Evolutionary conservation across 2,888 invertebrate species (phyloP).

Genomic region (Geophilus truncorum): DNA sequence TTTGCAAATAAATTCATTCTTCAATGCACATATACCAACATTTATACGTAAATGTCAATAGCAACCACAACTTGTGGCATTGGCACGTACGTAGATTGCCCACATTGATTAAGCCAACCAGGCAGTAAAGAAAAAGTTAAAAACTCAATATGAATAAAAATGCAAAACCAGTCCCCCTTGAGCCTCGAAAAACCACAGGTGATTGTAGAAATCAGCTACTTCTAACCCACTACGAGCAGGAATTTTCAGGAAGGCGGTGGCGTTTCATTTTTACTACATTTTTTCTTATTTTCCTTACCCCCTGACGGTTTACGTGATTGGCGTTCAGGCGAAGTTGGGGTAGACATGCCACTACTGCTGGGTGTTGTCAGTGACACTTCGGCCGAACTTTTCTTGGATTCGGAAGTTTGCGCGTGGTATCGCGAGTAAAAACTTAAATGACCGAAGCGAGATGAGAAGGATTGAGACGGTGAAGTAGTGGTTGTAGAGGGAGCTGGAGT

Average conservation of each 20-base stretch:
- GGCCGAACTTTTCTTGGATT: not conserved
- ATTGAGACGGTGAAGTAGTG: not conserved
- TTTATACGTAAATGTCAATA: no score
- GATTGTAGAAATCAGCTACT: not conserved
- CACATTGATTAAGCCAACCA: not conserved
- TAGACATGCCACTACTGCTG: not conserved
- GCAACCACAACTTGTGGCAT: not conserved
- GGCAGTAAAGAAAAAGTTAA: not conserved
- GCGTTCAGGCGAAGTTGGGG: not conserved
- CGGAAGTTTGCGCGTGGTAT: slow-evolving; percentile 4
- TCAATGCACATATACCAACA: not conserved
- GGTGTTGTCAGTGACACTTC: not conserved
- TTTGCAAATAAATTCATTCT: not conserved
- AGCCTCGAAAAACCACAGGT: not conserved
- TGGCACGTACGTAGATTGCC: not conserved
- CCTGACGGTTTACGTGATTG: not conserved
- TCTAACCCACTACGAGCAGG: not conserved
- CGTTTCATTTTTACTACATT: not conserved
- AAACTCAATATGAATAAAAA: not conserved
- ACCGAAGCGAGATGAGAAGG: not conserved
- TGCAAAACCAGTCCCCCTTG: not conserved
- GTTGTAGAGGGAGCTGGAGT: slow-evolving; percentile 26
- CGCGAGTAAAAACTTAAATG: not conserved
- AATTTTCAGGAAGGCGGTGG: not conserved
- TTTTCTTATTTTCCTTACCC: slow-evolving; percentile 17